Conservation (phyloP, 2,113 vertebrate genomes). For the Pavo muticus region DNA sequence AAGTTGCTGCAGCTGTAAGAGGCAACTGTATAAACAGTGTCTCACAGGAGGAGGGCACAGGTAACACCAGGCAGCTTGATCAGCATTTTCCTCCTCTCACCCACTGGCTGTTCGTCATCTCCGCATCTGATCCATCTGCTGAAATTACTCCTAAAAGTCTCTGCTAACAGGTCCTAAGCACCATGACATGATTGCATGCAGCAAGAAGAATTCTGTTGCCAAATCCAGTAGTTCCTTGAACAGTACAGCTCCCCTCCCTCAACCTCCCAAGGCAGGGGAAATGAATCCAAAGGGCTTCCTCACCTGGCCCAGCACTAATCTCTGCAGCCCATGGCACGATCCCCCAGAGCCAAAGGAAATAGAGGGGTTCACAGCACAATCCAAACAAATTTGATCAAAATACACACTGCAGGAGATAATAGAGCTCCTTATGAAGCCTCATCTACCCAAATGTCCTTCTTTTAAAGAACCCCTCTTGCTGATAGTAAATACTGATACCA, state of each 20-base stretch:
- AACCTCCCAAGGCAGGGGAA: neutral
- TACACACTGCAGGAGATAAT: accelerated
- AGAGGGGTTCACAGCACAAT: neutral
- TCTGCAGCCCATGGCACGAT: neutral
- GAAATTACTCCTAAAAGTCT: neutral
- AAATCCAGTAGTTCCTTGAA: neutral
- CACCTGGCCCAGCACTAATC: accelerated
- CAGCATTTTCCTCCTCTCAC: neutral
- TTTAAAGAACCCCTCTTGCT: neutral
- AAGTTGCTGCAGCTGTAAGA: neutral
- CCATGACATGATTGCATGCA: neutral
- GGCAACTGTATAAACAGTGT: neutral
- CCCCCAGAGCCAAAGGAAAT: neutral
- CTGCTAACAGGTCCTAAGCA: neutral
- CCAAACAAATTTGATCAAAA: neutral
- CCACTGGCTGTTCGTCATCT: neutral
- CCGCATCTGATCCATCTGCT: accelerated
- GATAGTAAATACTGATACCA: neutral
- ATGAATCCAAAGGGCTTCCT: neutral
- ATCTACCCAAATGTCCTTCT: accelerated
- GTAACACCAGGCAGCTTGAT: neutral
- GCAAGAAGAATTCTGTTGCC: neutral
- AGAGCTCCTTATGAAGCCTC: neutral
- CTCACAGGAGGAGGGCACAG: neutral
- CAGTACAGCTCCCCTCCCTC: neutral